Evolutionary conservation across 2,113 vertebrate species (phyloP).

Genomic region (Phyllopteryx taeniolatus): DNA sequence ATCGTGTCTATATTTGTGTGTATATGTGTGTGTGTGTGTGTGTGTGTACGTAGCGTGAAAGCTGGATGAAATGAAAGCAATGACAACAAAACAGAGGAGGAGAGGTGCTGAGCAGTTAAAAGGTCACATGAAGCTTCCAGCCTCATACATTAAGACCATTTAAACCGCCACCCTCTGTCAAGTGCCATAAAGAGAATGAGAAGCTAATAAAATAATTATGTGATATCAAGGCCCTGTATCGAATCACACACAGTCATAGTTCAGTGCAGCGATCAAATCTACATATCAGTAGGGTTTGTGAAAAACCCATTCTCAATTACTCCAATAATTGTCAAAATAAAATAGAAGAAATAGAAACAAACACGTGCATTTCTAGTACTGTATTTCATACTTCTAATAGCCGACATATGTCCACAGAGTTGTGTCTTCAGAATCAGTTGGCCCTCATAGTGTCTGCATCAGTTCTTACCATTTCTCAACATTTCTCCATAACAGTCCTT

Average conservation of each 20-base stretch:
- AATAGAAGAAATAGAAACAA: too few species aligned
- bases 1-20: constrained; percentile 18
- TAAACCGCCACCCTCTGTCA: constrained; percentile 35
- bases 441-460: too few species aligned
- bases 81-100: constrained; percentile 38
- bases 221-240: constrained; percentile 32
- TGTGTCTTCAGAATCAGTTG: too few species aligned
- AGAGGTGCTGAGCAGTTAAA: constrained; percentile 47
- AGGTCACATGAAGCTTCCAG: constrained; percentile 54
- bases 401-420: neutral
- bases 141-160: constrained; percentile 39
- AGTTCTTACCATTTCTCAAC: too few species aligned
- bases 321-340: neutral
- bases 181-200: constrained; percentile 33
- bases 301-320: neutral
- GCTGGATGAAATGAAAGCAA: constrained; percentile 43
- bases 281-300: constrained; percentile 9
- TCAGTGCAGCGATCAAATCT: constrained; percentile 26
- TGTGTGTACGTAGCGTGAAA: constrained; percentile 11
- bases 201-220: constrained; percentile 52
- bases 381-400: neutral
- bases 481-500: too few species aligned
- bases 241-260: constrained; percentile 8
- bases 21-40: neutral
- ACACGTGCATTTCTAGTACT: neutral